These are phyloP conservation scores for Phymanthus crucifer DNA, from an alignment of 92 coral and sea anemone genomes.

Conservation along the genomic window DNA sequence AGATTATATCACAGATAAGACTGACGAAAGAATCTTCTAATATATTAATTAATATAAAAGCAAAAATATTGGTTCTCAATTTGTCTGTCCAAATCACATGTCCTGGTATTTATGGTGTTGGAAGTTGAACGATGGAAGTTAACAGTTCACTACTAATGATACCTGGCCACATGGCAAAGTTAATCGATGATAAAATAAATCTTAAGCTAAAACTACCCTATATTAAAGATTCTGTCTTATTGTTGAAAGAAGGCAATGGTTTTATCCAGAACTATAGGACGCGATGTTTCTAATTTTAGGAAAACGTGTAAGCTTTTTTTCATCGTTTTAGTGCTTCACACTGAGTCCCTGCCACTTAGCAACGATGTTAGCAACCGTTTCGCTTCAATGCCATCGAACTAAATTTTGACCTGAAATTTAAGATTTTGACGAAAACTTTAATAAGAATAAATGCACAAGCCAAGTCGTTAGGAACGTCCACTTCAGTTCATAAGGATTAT, in stretches of 20 bases:
- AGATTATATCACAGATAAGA: no score
- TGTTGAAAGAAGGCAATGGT: neutral
- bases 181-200: conserved; percentile 1
- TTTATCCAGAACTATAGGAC: neutral
- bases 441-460: neutral
- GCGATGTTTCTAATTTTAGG: neutral
- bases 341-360: conserved; percentile 32
- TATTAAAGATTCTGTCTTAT: neutral
- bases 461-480: neutral
- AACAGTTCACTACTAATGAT: neutral
- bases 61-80: no score
- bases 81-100: neutral
- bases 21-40: no score
- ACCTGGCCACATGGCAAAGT: neutral
- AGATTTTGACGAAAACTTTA: neutral
- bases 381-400: conserved; percentile 35
- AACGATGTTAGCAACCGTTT: conserved; percentile 72
- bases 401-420: neutral
- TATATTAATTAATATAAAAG: no score
- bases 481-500: neutral
- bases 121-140: no score
- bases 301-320: neutral
- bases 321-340: neutral
- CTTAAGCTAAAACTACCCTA: neutral
- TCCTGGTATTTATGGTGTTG: no score